Percentiles rank a stretch among this genome's conserved stretches.
These are phyloP conservation scores for Lucilia cuprina DNA, from an alignment of 1,140 invertebrate species.

Conservation along the genomic window DNA sequence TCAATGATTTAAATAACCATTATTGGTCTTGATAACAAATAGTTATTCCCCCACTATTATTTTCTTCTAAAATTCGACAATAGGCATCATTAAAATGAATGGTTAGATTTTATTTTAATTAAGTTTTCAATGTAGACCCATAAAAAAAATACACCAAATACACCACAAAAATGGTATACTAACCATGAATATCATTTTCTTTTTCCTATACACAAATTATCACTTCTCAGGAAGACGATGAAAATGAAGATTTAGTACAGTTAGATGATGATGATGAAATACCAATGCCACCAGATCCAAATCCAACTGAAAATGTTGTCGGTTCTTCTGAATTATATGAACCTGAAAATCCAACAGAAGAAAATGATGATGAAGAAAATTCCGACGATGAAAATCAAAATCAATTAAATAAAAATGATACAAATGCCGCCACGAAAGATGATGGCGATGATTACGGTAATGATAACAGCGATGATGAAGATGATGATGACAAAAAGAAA, in stretches of 20 bases:
- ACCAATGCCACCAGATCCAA: conserved; percentile 52
- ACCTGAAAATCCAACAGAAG: conserved; percentile 57
- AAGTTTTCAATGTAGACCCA: conserved; percentile 23
- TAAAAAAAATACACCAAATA: conserved; percentile 2
- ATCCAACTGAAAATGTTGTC: conserved; percentile 9
- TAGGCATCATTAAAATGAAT: no score
- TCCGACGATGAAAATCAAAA: background rate
- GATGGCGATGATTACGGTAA: conserved; percentile 6
- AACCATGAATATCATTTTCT: conserved; percentile 51
- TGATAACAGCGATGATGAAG: conserved; percentile 27
- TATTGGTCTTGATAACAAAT: no score
- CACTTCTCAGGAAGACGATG: conserved; percentile 56
- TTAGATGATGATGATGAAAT: conserved; percentile 62
- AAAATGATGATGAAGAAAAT: conserved; percentile 42
- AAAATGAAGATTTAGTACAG: conserved; percentile 63
- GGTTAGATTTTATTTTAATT: conserved; percentile 3
- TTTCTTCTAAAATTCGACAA: no score
- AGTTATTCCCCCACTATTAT: no score
- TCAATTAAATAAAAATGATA: background rate
- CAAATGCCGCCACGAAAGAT: conserved; percentile 9
- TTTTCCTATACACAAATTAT: conserved; percentile 49
- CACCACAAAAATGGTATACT: conserved; percentile 47
- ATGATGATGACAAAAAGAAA: conserved; percentile 41
- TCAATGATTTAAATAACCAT: no score
- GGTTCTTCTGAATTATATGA: conserved; percentile 51